Percentiles rank a stretch among this genome's conserved stretches.
phyloP scores from a whole-genome alignment of 1,140 invertebrate species.

The Eciton burchellii region DNA sequence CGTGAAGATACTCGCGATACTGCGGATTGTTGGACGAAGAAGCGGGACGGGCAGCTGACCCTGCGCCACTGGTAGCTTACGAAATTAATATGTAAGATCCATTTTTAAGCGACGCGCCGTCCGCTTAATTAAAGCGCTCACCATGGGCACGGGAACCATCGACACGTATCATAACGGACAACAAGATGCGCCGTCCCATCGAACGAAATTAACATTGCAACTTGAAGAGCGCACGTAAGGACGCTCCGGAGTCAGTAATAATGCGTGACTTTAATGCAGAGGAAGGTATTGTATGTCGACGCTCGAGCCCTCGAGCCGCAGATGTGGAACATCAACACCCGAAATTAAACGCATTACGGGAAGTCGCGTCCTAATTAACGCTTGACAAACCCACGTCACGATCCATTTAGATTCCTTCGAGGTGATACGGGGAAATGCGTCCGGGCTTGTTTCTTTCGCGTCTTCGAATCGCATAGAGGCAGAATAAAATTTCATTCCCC shows the following conservation, averaged over 20 bases:
- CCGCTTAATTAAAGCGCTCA: slow-evolving; percentile 76
- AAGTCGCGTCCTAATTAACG: slow-evolving; percentile 1
- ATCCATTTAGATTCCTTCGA: not conserved
- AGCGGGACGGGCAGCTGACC: not conserved
- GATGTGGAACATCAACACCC: not conserved
- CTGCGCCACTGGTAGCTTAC: slow-evolving; percentile 37
- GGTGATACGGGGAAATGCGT: too few species aligned
- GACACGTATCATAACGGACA: slow-evolving; percentile 23
- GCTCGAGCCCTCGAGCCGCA: not conserved
- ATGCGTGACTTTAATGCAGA: slow-evolving; percentile 1
- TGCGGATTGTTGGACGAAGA: too few species aligned
- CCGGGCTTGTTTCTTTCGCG: not conserved
- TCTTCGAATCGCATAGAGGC: not conserved
- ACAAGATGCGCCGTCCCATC: slow-evolving; percentile 8
- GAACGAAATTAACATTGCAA: slow-evolving; percentile 31
- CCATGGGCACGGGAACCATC: slow-evolving; percentile 29
- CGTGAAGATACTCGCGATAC: too few species aligned
- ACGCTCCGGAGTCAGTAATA: not conserved
- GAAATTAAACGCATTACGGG: not conserved
- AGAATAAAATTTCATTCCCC: too few species aligned
- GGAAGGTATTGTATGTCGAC: not conserved
- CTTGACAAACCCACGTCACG: not conserved
- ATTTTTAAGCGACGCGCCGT: slow-evolving; percentile 69
- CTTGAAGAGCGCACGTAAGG: not conserved
- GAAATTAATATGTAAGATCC: slow-evolving; percentile 70